A percentile compares a stretch with the other conserved stretches of the same genome.
These are phyloP conservation scores for Thecophora atra DNA, from an alignment of 2,888 invertebrate species.

Conservation along the genomic window DNA sequence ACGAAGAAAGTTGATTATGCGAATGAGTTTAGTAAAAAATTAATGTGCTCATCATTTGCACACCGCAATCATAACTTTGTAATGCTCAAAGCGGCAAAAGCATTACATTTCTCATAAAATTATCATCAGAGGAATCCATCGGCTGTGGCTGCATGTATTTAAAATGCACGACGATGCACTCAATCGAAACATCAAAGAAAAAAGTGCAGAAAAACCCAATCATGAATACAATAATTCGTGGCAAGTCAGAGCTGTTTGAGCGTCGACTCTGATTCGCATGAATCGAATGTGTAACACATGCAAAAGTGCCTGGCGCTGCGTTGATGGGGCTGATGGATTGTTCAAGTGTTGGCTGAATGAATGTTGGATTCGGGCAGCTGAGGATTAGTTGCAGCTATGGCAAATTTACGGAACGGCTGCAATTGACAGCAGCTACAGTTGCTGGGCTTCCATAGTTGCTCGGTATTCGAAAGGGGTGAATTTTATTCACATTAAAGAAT, in stretches of 20 bases:
- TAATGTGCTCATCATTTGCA: background rate
- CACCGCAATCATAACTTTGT: background rate
- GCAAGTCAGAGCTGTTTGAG: background rate
- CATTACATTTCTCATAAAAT: background rate
- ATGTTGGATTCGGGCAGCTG: background rate
- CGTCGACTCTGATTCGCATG: conserved; percentile 13
- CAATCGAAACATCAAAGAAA: conserved; percentile 22
- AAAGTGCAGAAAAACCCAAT: conserved; percentile 1
- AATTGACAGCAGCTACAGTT: conserved; percentile 14
- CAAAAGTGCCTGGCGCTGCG: background rate
- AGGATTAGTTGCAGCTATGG: background rate
- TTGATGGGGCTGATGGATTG: conserved; percentile 1
- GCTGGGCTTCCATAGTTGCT: conserved; percentile 14
- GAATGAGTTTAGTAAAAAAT: background rate
- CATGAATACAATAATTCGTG: background rate
- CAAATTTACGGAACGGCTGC: conserved; percentile 4
- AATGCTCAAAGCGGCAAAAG: background rate
- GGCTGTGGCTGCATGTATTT: background rate
- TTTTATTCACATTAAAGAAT: no score
- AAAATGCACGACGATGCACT: conserved; percentile 12
- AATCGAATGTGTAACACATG: conserved; percentile 14
- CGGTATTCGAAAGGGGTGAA: no score
- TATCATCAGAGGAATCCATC: background rate
- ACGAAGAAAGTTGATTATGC: background rate
- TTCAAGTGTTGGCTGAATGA: background rate